Percentiles rank a stretch among this genome's conserved stretches.
These are phyloP conservation scores for Sesamia inferens DNA, from an alignment of 2,888 invertebrate genomes.

Conservation along the genomic window DNA sequence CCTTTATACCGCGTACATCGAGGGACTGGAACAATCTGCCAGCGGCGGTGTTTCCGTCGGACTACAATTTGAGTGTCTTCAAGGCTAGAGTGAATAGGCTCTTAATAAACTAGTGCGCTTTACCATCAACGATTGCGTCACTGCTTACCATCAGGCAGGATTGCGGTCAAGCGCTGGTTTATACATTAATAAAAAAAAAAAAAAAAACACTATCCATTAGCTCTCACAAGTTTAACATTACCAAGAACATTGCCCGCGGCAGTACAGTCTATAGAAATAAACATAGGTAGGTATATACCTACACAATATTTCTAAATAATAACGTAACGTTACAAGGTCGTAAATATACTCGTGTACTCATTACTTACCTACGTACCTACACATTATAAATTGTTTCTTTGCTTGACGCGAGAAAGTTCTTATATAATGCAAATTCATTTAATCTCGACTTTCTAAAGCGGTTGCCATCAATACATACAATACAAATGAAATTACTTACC, in stretches of 20 bases:
- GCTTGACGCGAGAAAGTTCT: constrained; percentile 52
- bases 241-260: constrained; percentile 1
- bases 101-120: no score
- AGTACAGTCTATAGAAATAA: not conserved
- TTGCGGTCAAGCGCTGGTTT: no score
- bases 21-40: no score
- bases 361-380: not conserved
- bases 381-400: constrained; percentile 9
- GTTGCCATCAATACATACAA: constrained; percentile 20
- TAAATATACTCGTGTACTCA: not conserved
- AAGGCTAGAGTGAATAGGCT: no score
- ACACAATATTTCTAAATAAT: constrained; percentile 8
- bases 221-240: constrained; percentile 9
- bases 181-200: no score
- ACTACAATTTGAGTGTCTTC: no score
- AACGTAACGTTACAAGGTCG: constrained; percentile 28
- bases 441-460: constrained; percentile 45
- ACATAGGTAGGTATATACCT: not conserved
- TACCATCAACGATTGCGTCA: no score
- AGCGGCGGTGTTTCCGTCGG: no score
- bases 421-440: constrained; percentile 30
- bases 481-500: constrained; percentile 29
- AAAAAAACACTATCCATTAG: not conserved
- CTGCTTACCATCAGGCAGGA: no score
- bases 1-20: no score